Percentiles rank a stretch among this genome's conserved stretches.
Conservation (phyloP, 1,140 invertebrate genomes). For the Philotrypesis tridentata region DNA sequence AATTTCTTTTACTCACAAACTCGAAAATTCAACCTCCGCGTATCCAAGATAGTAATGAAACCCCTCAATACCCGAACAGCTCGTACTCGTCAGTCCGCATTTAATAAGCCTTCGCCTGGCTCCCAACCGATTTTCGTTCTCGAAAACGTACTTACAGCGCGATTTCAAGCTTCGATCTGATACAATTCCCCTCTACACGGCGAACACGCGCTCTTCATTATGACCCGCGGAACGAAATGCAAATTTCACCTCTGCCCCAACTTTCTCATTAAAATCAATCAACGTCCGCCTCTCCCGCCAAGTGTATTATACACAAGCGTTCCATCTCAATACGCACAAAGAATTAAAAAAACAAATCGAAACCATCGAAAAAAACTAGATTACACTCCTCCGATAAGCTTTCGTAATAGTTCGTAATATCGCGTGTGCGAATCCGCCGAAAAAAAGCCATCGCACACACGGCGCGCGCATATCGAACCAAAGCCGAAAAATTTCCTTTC, state of each 20-base stretch:
- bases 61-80: no score
- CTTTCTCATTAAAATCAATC: slow-evolving; percentile 31
- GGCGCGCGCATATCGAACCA: no score
- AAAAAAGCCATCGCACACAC: no score
- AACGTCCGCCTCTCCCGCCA: not conserved
- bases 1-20: no score
- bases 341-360: not conserved
- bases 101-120: no score
- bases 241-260: slow-evolving; percentile 13
- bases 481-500: not conserved
- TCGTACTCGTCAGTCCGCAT: no score
- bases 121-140: slow-evolving; percentile 1
- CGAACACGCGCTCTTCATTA: not conserved
- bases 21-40: no score
- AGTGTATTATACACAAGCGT: no score
- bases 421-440: no score
- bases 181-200: not conserved
- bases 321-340: not conserved
- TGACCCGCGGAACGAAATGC: not conserved
- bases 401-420: not conserved
- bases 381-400: not conserved
- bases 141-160: not conserved
- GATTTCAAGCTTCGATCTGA: not conserved
- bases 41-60: no score
- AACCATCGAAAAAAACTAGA: not conserved